Conservation (phyloP, 2,888 invertebrate genomes). For the Cotesia congregata region DNA sequence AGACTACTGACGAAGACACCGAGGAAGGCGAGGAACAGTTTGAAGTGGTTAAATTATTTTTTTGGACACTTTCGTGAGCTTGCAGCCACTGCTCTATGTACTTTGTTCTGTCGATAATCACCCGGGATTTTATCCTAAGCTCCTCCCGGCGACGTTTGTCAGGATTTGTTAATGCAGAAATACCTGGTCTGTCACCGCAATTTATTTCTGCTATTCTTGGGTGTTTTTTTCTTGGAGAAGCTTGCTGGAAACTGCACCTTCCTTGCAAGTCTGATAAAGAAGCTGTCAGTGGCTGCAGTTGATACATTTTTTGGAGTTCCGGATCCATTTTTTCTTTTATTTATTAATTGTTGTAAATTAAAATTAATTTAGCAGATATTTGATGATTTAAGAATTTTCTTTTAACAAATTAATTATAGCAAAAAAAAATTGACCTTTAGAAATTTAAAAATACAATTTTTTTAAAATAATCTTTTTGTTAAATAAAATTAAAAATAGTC, state of each 20-base stretch:
- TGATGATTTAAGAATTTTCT: too few relatives aligned
- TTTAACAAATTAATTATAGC: too few relatives aligned
- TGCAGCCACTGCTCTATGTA: slow-evolving; percentile 55
- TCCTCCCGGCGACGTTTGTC: not conserved
- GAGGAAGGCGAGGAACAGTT: not conserved
- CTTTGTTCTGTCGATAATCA: slow-evolving; percentile 40
- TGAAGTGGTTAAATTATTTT: slow-evolving; percentile 1
- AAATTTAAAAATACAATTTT: too few relatives aligned
- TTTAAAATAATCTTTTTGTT: not conserved
- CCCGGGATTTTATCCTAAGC: not conserved
- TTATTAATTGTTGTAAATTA: too few relatives aligned
- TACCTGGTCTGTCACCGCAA: not conserved
- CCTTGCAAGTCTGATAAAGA: not conserved
- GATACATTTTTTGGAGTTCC: not conserved
- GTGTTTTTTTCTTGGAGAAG: not conserved
- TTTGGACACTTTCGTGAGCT: slow-evolving; percentile 37
- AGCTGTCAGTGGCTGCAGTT: not conserved
- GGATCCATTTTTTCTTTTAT: not conserved
- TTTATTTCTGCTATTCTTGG: not conserved
- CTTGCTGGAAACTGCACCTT: not conserved
- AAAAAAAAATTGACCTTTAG: too few relatives aligned
- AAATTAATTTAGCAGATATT: too few relatives aligned
- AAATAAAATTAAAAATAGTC: not conserved
- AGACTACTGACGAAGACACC: not conserved
- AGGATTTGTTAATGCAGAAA: not conserved